phyloP scores from a whole-genome alignment of 2,888 invertebrate species.

The Andrena camellia region DNA sequence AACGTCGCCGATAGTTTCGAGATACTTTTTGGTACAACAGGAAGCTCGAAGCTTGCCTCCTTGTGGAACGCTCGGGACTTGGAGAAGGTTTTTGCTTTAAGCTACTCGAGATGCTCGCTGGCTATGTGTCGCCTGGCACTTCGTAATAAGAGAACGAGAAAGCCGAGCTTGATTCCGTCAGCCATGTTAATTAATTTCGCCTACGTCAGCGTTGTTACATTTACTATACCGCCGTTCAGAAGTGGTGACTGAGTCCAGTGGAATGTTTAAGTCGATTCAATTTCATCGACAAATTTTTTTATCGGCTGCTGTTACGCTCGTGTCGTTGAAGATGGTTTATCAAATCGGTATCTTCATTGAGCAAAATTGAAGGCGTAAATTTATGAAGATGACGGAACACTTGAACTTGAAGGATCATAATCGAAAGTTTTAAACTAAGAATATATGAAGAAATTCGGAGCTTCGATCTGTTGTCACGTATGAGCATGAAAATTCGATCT shows the following conservation, averaged over 20 bases:
- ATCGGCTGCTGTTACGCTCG: too few species aligned
- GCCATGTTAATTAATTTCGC: neutral
- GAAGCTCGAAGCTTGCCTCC: conserved; percentile 8
- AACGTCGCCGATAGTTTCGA: neutral
- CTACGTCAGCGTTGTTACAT: neutral
- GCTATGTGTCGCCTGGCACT: conserved; percentile 26
- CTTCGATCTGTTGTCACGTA: neutral
- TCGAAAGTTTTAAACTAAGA: neutral
- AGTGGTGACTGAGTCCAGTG: neutral
- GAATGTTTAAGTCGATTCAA: neutral
- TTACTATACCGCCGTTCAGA: neutral
- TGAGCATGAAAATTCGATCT: neutral
- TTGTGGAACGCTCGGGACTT: conserved; percentile 7
- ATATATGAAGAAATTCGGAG: neutral
- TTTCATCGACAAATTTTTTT: neutral
- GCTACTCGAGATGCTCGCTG: conserved; percentile 23
- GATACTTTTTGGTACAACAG: neutral
- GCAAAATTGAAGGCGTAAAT: neutral
- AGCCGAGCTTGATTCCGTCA: conserved; percentile 1
- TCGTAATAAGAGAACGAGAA: conserved; percentile 12
- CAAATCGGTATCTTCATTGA: neutral
- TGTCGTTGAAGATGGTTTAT: too few species aligned
- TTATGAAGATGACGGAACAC: neutral
- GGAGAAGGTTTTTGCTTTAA: conserved; percentile 23
- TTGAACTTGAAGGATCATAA: neutral